phyloP scores from a whole-genome alignment of 2,113 vertebrate species.

The Otus sunia region DNA sequence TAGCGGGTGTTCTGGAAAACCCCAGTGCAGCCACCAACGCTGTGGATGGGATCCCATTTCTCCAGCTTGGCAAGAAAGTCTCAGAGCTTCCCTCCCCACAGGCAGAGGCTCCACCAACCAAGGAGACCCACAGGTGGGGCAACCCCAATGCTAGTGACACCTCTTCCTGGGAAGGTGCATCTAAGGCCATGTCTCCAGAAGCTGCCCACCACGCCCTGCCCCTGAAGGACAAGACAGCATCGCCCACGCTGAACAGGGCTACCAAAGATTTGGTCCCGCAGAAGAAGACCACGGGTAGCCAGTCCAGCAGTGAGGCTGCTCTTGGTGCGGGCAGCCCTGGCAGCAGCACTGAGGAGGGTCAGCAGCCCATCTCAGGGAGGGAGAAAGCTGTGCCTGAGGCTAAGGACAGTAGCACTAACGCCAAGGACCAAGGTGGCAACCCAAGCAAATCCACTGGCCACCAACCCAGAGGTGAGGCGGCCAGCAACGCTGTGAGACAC shows the following conservation, averaged over 20 bases:
- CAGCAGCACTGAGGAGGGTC: not conserved
- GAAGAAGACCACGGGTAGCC: not conserved
- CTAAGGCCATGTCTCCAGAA: not conserved
- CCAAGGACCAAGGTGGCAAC: slow-evolving; percentile 22
- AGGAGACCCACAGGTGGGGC: not conserved
- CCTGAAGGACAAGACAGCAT: slow-evolving; percentile 20
- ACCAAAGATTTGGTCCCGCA: not conserved
- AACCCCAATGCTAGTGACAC: not conserved
- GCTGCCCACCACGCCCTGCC: not conserved
- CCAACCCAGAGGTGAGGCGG: slow-evolving; percentile 64
- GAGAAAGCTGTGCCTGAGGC: slow-evolving; percentile 67
- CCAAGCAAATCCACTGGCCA: slow-evolving; percentile 45
- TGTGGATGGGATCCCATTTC: not conserved
- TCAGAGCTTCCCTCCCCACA: not conserved
- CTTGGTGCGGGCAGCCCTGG: rapidly evolving
- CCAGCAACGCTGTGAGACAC: slow-evolving; percentile 52
- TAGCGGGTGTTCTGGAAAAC: not conserved
- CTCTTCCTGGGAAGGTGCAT: slow-evolving; percentile 10
- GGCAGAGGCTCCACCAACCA: not conserved
- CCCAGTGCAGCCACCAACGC: not conserved
- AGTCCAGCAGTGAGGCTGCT: not conserved
- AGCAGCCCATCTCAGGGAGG: slow-evolving; percentile 15
- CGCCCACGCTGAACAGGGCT: not conserved
- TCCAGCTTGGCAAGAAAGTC: slow-evolving; percentile 15
- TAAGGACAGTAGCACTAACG: slow-evolving; percentile 17